Base-by-base conservation (phyloP, 2,113 vertebrate species). In the Misgurnus anguillicaudatus region DNA sequence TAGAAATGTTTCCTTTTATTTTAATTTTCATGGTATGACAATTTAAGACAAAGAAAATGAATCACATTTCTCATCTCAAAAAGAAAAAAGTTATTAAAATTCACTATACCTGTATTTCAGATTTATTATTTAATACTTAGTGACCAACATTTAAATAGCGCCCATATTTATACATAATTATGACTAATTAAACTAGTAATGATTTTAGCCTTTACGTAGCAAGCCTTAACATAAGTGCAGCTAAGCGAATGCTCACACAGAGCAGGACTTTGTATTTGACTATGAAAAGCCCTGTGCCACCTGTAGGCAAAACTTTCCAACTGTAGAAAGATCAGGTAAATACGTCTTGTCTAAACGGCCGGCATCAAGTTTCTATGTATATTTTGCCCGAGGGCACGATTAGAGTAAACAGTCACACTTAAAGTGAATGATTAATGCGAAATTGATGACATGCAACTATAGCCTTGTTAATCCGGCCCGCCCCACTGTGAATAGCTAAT, bases 401-500 rank as follows among this genome's bases (percentile, higher is more conserved):
- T 73, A 57, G 60, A 57, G 45, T 63, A 62, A 71, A 63, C 60
- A 65, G 24, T 75, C 41, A 21, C 65, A 42, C 39, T 80, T 48
- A 21, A 72, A 69, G 74, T 57, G 55, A 58, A 39, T 48, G 70
- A 75, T 77, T 77, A 77, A 80, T 83, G 31, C 47, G 48, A 60
- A 72, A 65, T 31, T 3, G 67, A 77, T 66, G 78, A 24, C 51
- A 16, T 71, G 67, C 67, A 77, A 57, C 64, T 60, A 58, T 63
- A 73, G 67, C 11, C 39, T 73, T 51, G 31, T 66, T 45, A 31
- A 58, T 64, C 77, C 16, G 51, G 7, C 77, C 39, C 42, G 11
- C 36, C 58, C 68, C 53, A 21, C 19, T 51, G 41, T 77, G 66
- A 77, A 83, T 83, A 19, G 71, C 62, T 84, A 78, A 80, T 78